phyloP scores from a whole-genome alignment of 1,140 invertebrate genomes.

The Drosophila sechellia region DNA sequence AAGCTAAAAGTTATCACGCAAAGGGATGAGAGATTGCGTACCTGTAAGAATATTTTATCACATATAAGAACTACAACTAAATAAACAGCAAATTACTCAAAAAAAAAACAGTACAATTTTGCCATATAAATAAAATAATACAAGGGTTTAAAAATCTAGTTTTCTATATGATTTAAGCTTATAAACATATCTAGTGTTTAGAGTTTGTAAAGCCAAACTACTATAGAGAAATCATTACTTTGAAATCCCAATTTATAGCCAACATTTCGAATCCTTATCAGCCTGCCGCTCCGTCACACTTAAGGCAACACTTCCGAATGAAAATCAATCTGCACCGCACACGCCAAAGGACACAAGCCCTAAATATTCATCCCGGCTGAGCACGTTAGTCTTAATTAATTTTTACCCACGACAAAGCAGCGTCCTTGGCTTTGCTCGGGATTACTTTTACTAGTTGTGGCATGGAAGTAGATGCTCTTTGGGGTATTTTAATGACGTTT shows the following conservation, averaged over 20 bases:
- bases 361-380: slow-evolving; percentile 43
- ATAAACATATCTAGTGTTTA: background rate
- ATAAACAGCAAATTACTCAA: too few species aligned
- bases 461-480: slow-evolving; percentile 24
- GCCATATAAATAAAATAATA: too few species aligned
- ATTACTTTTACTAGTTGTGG: slow-evolving; percentile 60
- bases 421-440: slow-evolving; percentile 36
- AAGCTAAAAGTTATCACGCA: too few species aligned
- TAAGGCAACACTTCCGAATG: slow-evolving; percentile 43
- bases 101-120: too few species aligned
- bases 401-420: slow-evolving; percentile 40
- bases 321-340: slow-evolving; percentile 54
- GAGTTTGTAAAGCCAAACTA: background rate
- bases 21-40: background rate
- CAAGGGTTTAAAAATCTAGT: too few species aligned
- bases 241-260: background rate
- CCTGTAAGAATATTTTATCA: background rate
- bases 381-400: slow-evolving; percentile 69
- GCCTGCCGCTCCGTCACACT: slow-evolving; percentile 14
- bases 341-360: slow-evolving; percentile 19
- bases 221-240: background rate
- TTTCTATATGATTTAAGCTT: too few species aligned
- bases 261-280: slow-evolving; percentile 19
- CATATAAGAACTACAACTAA: too few species aligned
- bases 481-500: slow-evolving; percentile 75